Base-by-base conservation (phyloP, 2,113 vertebrate genomes). In the Tilapia sparmanii region DNA sequence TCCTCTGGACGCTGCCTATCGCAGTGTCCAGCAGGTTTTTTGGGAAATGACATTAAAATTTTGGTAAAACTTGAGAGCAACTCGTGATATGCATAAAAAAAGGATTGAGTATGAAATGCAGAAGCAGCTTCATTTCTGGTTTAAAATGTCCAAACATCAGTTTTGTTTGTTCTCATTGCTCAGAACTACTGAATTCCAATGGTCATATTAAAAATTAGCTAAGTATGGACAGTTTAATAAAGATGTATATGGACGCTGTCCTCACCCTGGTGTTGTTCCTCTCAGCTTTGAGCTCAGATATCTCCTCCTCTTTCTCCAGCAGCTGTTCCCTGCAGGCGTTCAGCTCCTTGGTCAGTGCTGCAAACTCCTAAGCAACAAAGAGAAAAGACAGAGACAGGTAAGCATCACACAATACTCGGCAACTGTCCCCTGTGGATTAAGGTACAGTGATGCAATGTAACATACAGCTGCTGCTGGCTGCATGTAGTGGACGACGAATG, bases 291-390 rank as follows among this genome's bases (percentile, higher is more conserved):
- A 99, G 97, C 95, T 99, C 99, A 8, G 98, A 99, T 93, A 99
- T 99, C 95, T 99, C 99, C 93, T 99, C 99, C 95, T 99, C 99
- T 88, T 99, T 99, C 96, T 99, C 99, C 93, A 99, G 96, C 90
- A 99, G 97, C 93, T 99, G 97, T 90, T 99, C 99, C 86, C 99
- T 97, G 95, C 99, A 99, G 55, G 97, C 97, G 87, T 98, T 99
- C 95, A 99, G 94, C 95, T 99, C 99, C 95, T 99, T 99, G 73
- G 98, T 99, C 93, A 99, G 94, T 80, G 98, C 98, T 85, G 99
- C 99, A 96, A 99, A 99, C 96, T 99, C 99, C 99, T 99, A 91
- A 24, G 61, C 7, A 63, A 40, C 57, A 92, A 6, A 53, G 13
- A 16, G 8, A 82, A n/a, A 86, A 22, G 19, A n/a, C n/a, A 19